These are phyloP conservation scores for Noctilio leporinus DNA, from an alignment of 2,113 vertebrate genomes.

Conservation along the genomic window DNA sequence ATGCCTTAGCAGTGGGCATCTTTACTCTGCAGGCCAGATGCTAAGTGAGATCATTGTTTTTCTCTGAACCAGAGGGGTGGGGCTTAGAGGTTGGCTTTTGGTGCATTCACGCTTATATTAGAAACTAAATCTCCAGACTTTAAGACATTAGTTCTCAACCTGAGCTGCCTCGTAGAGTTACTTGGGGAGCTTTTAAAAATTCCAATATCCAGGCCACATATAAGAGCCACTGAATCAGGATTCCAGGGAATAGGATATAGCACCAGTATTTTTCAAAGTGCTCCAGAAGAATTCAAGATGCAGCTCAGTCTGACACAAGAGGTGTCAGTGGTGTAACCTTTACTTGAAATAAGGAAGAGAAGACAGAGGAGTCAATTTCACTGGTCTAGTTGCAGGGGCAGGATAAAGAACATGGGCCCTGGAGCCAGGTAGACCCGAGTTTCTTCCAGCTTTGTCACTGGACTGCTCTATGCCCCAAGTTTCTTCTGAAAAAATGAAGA, in stretches of 20 bases:
- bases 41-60: not conserved
- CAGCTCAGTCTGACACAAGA: not conserved
- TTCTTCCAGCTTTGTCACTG: not conserved
- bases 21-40: not conserved
- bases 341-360: not conserved
- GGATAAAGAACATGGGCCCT: not conserved
- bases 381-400: not conserved
- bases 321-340: not conserved
- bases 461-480: not conserved
- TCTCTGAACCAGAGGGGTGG: not conserved
- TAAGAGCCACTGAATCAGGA: not conserved
- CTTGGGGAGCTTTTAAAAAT: not conserved
- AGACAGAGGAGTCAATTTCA: not conserved
- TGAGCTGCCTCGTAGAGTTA: not conserved
- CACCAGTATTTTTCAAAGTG: not conserved
- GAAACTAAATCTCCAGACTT: not conserved
- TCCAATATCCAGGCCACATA: not conserved
- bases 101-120: not conserved
- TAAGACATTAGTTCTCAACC: not conserved
- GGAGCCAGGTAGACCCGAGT: not conserved
- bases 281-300: not conserved
- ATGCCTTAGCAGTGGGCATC: not conserved
- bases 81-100: not conserved
- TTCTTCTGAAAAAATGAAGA: not conserved
- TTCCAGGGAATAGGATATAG: not conserved